Evolutionary conservation across 1,140 invertebrate species (phyloP), one percentile per base, ranked within the genome.

Genomic region (Drosophila paulistorum): DNA sequence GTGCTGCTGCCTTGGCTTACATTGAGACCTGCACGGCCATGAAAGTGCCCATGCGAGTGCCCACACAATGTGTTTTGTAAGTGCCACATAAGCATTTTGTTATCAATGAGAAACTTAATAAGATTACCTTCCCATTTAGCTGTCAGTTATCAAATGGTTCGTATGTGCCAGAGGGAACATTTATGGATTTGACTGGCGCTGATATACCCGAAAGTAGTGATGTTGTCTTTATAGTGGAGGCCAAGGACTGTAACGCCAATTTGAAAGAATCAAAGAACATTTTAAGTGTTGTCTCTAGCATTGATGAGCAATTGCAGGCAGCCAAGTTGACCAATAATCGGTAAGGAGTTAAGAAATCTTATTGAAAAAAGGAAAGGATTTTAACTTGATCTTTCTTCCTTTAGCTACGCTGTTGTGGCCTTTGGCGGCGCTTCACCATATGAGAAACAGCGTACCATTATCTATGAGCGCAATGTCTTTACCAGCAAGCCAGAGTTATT

Each of bases 201-300:
- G 79, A 93, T 23, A 92, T 95, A 3, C 95, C 95, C 0, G 93
- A 92, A 41, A 96, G 96, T 1, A 94, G 95, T 11, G 98, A 99
- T 90, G 93, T 98, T 1, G 96, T 98, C 33, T 97, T 98, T 86
- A 95, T 98, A 51, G 94, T 98, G 0, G 97, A 98, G 91, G 96
- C 97, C 3, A 96, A 96, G 79, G 91, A 93, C 2, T 98, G 97
- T 87, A 98, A 98, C 92, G 93, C 93, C 42, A 94, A 95, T 70
- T 91, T 95, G 1, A 93, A 93, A 35, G 92, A 92, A 30, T 93
- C 94, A 65, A 94, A 94, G 74, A 96, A 95, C 68, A 94, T 97
- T 33, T 95, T 96, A 62, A 92, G 93, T 1, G 92, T 97, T 3
- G 83, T 96, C 0, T 93, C 93, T 35, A 93, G 94, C 17, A 84